These are phyloP conservation scores for Heliconius eleuchia DNA, from an alignment of 1,140 invertebrate genomes.

Conservation along the genomic window DNA sequence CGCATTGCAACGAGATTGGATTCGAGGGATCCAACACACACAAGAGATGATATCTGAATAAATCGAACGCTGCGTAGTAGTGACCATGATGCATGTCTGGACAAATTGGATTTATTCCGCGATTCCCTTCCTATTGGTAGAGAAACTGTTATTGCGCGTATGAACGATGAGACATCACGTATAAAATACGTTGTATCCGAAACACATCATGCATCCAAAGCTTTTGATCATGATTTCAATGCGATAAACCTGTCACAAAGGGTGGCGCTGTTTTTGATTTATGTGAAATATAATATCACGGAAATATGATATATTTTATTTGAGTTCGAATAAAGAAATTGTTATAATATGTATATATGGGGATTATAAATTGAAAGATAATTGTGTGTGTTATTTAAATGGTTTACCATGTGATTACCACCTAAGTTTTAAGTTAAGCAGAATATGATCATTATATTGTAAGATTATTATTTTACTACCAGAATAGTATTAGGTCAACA, in stretches of 20 bases:
- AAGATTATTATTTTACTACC: too few relatives aligned
- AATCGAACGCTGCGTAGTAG: slow-evolving; percentile 57
- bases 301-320: slow-evolving; percentile 26
- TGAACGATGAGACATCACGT: slow-evolving; percentile 76
- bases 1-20: not conserved
- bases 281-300: slow-evolving; percentile 33
- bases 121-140: slow-evolving; percentile 67
- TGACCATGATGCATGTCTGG: slow-evolving; percentile 75
- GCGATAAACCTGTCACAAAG: slow-evolving; percentile 53
- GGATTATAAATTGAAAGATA: too few relatives aligned
- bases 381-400: too few relatives aligned
- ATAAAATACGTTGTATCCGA: slow-evolving; percentile 69
- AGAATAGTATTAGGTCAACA: too few relatives aligned
- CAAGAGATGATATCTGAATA: slow-evolving; percentile 48
- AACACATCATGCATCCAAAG: slow-evolving; percentile 64
- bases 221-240: slow-evolving; percentile 61
- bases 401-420: too few relatives aligned
- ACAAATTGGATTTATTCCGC: slow-evolving; percentile 78
- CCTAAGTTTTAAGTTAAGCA: too few relatives aligned
- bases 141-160: slow-evolving; percentile 77
- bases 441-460: too few relatives aligned
- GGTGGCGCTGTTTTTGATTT: slow-evolving; percentile 51
- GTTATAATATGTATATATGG: too few relatives aligned
- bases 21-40: slow-evolving; percentile 9
- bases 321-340: not conserved